Conservation (phyloP, 2,797 vertebrate genomes). For the Champsocephalus gunnari region DNA sequence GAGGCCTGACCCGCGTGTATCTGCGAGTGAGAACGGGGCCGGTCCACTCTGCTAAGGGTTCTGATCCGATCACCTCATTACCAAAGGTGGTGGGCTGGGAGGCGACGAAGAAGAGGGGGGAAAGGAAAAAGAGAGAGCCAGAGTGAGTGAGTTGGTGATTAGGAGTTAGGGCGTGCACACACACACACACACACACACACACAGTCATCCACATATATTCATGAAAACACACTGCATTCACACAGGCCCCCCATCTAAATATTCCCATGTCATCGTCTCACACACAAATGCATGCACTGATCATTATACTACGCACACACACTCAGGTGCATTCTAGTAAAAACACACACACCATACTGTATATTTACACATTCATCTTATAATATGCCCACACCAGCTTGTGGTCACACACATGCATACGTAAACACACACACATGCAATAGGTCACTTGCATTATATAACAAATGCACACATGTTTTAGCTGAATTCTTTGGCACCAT, state of each 20-base stretch:
- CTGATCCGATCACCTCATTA: conserved; percentile 80
- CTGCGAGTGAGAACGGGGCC: conserved; percentile 45
- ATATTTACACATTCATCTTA: background rate
- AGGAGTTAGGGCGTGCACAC: conserved; percentile 20
- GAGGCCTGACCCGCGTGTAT: conserved; percentile 77
- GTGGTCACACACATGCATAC: background rate
- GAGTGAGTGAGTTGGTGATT: conserved; percentile 26
- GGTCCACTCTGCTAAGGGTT: conserved; percentile 67
- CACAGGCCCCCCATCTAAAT: conserved; percentile 39
- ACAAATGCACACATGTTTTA: background rate
- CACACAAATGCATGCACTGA: conserved; percentile 13
- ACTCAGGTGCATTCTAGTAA: background rate
- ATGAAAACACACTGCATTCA: conserved; percentile 34
- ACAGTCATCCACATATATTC: conserved; percentile 39
- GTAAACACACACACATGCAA: background rate
- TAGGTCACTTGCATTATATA: background rate
- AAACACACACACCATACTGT: conserved; percentile 5
- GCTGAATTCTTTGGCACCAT: too few relatives aligned
- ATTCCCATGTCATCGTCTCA: conserved; percentile 7
- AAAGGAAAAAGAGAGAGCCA: background rate
- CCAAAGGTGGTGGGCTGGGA: conserved; percentile 53
- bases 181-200: conserved; percentile 13
- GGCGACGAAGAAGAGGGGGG: conserved; percentile 18
- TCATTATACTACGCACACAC: conserved; percentile 20
- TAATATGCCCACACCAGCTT: conserved; percentile 29